These are phyloP conservation scores for Trichonephila clavata DNA, from an alignment of 1,140 invertebrate species.

Conservation along the genomic window DNA sequence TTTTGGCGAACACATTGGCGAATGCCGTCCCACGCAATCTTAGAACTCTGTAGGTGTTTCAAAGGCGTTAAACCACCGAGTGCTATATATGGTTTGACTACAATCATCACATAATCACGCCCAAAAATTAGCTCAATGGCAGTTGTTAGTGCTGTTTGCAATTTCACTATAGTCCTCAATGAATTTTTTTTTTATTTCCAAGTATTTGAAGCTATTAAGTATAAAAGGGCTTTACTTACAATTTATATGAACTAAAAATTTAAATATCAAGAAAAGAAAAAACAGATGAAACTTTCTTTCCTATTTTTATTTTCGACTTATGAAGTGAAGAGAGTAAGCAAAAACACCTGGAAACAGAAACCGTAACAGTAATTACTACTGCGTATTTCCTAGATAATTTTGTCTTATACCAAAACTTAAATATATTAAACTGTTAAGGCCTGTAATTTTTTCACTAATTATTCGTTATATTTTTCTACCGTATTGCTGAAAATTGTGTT, in stretches of 20 bases:
- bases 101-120: constrained; percentile 11
- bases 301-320: background rate
- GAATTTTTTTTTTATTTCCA: background rate
- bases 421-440: too few species aligned
- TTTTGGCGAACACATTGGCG: constrained; percentile 43
- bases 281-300: too few species aligned
- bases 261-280: too few species aligned
- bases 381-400: too few species aligned
- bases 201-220: background rate
- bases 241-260: too few species aligned
- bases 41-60: constrained; percentile 4
- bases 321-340: background rate
- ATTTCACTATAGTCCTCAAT: background rate
- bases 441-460: too few species aligned
- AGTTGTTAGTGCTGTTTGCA: background rate
- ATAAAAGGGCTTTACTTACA: background rate
- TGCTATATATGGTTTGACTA: constrained; percentile 40
- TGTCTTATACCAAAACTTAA: too few species aligned
- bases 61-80: constrained; percentile 1
- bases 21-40: constrained; percentile 14
- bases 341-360: too few species aligned
- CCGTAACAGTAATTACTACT: too few species aligned
- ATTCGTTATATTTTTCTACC: too few species aligned
- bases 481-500: too few species aligned
- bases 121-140: background rate